Base-by-base conservation (phyloP, 2,888 invertebrate species). In the Phlogophora meticulosa region DNA sequence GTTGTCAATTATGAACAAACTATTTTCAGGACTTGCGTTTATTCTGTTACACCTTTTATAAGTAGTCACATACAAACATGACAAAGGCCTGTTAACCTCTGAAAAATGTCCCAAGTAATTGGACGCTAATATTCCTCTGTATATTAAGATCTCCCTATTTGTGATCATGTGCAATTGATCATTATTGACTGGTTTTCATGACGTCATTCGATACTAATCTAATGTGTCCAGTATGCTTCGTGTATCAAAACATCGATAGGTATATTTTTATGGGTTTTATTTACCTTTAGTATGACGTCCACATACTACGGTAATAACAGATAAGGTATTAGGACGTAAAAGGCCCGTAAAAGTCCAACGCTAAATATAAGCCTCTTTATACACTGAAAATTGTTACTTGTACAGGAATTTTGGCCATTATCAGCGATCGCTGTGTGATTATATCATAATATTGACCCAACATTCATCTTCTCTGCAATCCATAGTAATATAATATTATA, bases 191-290 rank as follows among this genome's bases (percentile, higher is more conserved):
- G 34, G 11, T 22, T 17, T 36, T 32, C 11, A 5, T 73, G 57
- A 58, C 70, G 70, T 75, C 48, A 73, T 40, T 36, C 24, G 56
- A 56, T 43, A 61, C 10, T 15, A 34, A 40, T 48, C 28, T 48
- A 57, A 72, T 63, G 57, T 53, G 52, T 38, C 46, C 69, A 48
- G 62, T 48, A 20, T 56, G 56, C 36, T 15, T 56, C 57, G 52
- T 70, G 34, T 45, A 24, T 40, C 11, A 15, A 22, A 48, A 46
- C 17, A 65, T 72, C 40, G 11, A 40, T 49, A 40, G n/a, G 10
- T 20, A 24, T 11, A n/a, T 32, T 70, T 52, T 69, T 59, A 43
- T 51, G 7, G 43, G 1, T 32, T 32, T 65, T 45, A 11, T 36
- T 45, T 43, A 38, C 13, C 42, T 67, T 17, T 49, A 24, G 53